Conservation (phyloP, 1,140 invertebrate species). For the Tetramorium simillimum region DNA sequence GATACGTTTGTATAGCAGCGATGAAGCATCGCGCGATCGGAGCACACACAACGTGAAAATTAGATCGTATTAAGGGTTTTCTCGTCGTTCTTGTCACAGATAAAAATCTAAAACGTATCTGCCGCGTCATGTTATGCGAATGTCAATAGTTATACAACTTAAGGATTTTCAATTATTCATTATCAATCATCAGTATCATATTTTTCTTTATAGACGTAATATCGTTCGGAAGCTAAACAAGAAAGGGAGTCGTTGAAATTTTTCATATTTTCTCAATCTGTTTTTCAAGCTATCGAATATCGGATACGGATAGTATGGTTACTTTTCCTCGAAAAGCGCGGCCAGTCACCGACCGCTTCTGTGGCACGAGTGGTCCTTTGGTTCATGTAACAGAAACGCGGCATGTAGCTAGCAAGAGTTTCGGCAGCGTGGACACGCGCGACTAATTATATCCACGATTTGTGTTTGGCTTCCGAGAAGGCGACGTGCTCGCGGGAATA, state of each 20-base stretch:
- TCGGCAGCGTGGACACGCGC: slow-evolving; percentile 68
- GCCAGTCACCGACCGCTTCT: not conserved
- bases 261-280: not conserved
- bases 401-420: slow-evolving; percentile 28
- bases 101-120: not conserved
- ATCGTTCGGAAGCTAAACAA: not conserved
- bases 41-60: not conserved
- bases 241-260: not conserved
- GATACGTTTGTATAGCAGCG: not conserved
- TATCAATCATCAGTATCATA: not conserved
- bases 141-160: not conserved
- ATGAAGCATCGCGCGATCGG: not conserved
- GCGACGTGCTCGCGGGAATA: slow-evolving; percentile 59
- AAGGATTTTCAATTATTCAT: not conserved
- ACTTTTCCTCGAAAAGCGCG: slow-evolving; percentile 19
- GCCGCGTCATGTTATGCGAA: not conserved
- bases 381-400: slow-evolving; percentile 48
- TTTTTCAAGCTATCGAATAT: not conserved
- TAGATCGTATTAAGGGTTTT: not conserved
- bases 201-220: not conserved
- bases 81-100: not conserved
- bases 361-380: not conserved
- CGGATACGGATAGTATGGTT: not conserved
- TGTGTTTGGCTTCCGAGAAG: slow-evolving; percentile 79
- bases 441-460: slow-evolving; percentile 80